These are phyloP conservation scores for Rhynchonycteris naso DNA, from an alignment of 2,797 vertebrate genomes.

Conservation along the genomic window DNA sequence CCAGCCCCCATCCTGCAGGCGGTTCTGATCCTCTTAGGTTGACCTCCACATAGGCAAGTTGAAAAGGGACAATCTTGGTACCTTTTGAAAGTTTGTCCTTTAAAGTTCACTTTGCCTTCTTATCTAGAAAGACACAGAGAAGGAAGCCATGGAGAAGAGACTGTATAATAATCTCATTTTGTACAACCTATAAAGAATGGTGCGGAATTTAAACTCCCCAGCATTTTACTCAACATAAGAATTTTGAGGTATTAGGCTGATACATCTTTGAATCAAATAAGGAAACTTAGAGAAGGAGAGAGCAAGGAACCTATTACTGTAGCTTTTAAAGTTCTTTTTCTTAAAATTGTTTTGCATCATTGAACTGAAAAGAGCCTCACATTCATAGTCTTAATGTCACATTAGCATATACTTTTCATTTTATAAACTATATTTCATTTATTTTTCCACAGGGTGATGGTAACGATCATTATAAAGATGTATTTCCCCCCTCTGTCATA, in stretches of 20 bases:
- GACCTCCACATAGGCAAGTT: not conserved
- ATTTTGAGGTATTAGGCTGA: not conserved
- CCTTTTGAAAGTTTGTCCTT: not conserved
- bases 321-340: not conserved
- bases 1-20: not conserved
- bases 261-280: constrained; percentile 37
- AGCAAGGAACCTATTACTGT: not conserved
- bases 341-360: constrained; percentile 58
- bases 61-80: not conserved
- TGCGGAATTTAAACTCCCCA: not conserved
- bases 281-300: not conserved
- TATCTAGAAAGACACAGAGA: not conserved
- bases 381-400: constrained; percentile 73
- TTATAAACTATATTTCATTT: constrained; percentile 70
- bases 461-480: constrained; percentile 69
- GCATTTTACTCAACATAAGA: not conserved
- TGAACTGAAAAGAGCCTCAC: constrained; percentile 44
- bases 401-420: constrained; percentile 79
- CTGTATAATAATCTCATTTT: not conserved
- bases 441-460: constrained; percentile 55
- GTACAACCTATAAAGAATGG: not conserved
- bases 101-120: not conserved
- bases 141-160: not conserved
- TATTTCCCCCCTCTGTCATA: constrained; percentile 66
- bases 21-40: not conserved